phyloP scores from a whole-genome alignment of 2,113 vertebrate genomes.

The Cavia porcellus region DNA sequence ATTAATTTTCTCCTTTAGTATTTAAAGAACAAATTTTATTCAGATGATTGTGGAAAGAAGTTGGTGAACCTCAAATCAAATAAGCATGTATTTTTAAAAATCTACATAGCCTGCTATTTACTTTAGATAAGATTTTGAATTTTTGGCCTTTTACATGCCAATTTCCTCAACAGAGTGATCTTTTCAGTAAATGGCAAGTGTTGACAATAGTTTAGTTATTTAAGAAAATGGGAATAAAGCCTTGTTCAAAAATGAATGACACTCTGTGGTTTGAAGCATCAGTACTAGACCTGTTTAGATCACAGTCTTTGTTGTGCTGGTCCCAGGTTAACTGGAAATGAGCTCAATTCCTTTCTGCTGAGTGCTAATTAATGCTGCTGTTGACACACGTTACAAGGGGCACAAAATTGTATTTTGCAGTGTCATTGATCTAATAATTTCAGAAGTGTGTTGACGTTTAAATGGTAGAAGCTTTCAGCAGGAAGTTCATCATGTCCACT shows the following conservation, averaged over 20 bases:
- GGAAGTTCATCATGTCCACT: conserved; percentile 3
- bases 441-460: conserved; percentile 68
- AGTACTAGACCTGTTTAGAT: conserved; percentile 71
- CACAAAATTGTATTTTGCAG: conserved; percentile 60
- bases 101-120: background rate
- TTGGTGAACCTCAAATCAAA: background rate
- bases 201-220: conserved; percentile 31
- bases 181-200: conserved; percentile 46
- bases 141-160: background rate
- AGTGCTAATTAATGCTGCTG: conserved; percentile 64
- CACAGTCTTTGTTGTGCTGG: conserved; percentile 62
- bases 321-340: conserved; percentile 76
- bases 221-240: conserved; percentile 50
- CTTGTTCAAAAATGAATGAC: conserved; percentile 62
- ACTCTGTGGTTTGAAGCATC: background rate
- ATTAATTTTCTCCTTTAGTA: background rate
- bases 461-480: conserved; percentile 28
- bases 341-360: conserved; percentile 58
- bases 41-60: background rate
- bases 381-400: conserved; percentile 67
- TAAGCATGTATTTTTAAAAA: background rate
- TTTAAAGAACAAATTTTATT: conserved; percentile 40
- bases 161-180: conserved; percentile 20
- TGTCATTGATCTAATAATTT: conserved; percentile 64
- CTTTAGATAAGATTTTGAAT: background rate